Percentiles rank a stretch among this genome's conserved stretches.
phyloP scores from a whole-genome alignment of 2,888 invertebrate species.

The Dendrolimus houi region DNA sequence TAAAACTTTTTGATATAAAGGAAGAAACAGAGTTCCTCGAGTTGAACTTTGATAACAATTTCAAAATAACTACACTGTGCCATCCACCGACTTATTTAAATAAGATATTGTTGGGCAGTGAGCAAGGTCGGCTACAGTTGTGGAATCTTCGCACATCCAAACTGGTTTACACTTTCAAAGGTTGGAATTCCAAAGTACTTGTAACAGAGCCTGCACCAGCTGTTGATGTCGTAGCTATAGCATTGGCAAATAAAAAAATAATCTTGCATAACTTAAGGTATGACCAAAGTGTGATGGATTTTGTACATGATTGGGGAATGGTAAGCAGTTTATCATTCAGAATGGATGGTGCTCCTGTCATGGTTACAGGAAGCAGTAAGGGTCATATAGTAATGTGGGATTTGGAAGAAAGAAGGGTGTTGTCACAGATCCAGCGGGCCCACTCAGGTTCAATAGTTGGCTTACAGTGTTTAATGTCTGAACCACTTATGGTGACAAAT shows the following conservation, averaged over 20 bases:
- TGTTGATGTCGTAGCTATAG: conserved; percentile 93
- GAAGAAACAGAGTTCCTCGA: conserved; percentile 82
- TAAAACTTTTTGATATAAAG: conserved; percentile 92
- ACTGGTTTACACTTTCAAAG: conserved; percentile 84
- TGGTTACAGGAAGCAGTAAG: conserved; percentile 87
- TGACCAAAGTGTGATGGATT: conserved; percentile 88
- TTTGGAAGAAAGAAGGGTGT: conserved; percentile 86
- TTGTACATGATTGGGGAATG: conserved; percentile 94
- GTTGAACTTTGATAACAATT: conserved; percentile 81
- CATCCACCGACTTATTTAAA: conserved; percentile 97
- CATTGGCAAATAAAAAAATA: conserved; percentile 88
- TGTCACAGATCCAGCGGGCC: conserved; percentile 87
- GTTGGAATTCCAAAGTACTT: conserved; percentile 83
- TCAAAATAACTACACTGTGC: conserved; percentile 86
- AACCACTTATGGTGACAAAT: conserved; percentile 93
- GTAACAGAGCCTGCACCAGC: conserved; percentile 93
- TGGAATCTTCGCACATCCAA: conserved; percentile 92
- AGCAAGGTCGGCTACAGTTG: conserved; percentile 89
- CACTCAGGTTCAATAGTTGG: conserved; percentile 88
- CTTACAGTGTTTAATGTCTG: conserved; percentile 88
- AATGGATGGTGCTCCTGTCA: conserved; percentile 88
- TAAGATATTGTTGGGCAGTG: conserved; percentile 92
- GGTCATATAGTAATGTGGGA: conserved; percentile 97
- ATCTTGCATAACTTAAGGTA: conserved; percentile 91
- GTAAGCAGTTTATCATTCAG: conserved; percentile 91